These are phyloP conservation scores for Octodon degus DNA, from an alignment of 2,113 vertebrate genomes.

Conservation along the genomic window DNA sequence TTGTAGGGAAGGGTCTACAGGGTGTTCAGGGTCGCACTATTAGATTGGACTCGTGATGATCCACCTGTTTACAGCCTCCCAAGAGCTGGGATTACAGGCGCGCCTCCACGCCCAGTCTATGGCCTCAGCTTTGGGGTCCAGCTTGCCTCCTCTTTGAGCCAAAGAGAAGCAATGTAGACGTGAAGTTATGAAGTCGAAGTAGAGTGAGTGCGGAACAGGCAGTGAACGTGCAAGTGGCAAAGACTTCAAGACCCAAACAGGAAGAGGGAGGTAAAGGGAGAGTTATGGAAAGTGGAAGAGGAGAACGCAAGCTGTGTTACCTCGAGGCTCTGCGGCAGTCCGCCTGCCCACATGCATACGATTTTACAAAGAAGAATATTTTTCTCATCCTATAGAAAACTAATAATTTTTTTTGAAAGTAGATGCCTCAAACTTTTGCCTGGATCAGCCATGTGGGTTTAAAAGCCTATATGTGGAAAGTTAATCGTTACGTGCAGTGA, in stretches of 20 bases:
- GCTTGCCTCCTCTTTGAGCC: slow-evolving; percentile 25
- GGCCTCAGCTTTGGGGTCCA: neutral
- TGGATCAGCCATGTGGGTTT: neutral
- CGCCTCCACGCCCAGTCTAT: too few species aligned
- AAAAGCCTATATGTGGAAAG: neutral
- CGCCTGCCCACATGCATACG: neutral
- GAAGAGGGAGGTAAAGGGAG: neutral
- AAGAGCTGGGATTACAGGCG: too few species aligned
- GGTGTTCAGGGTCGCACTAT: too few species aligned
- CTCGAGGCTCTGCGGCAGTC: neutral
- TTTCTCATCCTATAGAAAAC: neutral
- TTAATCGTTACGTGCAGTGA: neutral
- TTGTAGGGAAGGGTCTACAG: too few species aligned
- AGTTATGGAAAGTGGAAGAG: neutral
- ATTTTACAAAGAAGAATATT: slow-evolving; percentile 11
- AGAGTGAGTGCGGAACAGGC: neutral
- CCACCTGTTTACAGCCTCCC: too few species aligned
- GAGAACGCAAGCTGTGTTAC: neutral
- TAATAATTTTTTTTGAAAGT: slow-evolving; percentile 1
- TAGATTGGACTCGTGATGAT: too few species aligned
- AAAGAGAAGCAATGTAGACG: neutral
- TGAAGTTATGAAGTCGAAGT: neutral
- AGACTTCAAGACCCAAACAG: neutral
- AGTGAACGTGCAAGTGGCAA: neutral
- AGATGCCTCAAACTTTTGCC: slow-evolving; percentile 18